Percentiles rank a stretch among this genome's conserved stretches.
phyloP scores from a whole-genome alignment of 2,797 vertebrate genomes.

The Tenualosa thibaudeaui region DNA sequence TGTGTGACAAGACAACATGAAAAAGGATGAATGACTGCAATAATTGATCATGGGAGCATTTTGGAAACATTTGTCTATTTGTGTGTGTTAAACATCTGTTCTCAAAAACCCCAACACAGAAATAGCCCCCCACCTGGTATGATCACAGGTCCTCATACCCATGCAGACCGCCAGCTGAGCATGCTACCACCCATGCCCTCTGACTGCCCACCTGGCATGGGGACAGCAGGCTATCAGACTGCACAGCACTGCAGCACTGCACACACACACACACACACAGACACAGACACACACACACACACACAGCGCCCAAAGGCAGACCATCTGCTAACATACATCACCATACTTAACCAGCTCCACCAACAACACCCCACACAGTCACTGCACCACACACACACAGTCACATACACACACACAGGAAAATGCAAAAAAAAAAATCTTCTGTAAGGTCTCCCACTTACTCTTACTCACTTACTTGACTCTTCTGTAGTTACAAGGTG shows the following conservation, averaged over 20 bases:
- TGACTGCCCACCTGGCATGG: background rate
- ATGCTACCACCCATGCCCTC: background rate
- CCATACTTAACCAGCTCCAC: background rate
- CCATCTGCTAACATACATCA: slow-evolving; percentile 6
- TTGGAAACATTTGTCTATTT: background rate
- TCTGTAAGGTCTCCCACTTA: background rate
- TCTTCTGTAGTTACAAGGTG: no score
- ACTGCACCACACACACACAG: background rate
- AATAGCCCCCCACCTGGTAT: background rate
- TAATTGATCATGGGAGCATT: no score
- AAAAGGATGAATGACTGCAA: no score
- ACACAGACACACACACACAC: slow-evolving; percentile 24
- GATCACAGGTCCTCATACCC: background rate
- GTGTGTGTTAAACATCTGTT: background rate
- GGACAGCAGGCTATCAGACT: background rate
- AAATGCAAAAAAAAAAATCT: background rate
- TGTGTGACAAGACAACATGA: no score
- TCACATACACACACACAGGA: background rate
- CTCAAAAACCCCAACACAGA: no score
- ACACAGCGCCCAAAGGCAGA: background rate
- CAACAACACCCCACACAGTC: background rate
- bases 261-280: slow-evolving; percentile 13
- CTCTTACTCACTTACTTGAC: background rate
- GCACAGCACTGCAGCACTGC: background rate
- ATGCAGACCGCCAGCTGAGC: background rate